Evolutionary conservation across 1,140 invertebrate genomes (phyloP), one percentile per base, ranked within the genome.

Genomic region (Macrosteles quadrilineatus): DNA sequence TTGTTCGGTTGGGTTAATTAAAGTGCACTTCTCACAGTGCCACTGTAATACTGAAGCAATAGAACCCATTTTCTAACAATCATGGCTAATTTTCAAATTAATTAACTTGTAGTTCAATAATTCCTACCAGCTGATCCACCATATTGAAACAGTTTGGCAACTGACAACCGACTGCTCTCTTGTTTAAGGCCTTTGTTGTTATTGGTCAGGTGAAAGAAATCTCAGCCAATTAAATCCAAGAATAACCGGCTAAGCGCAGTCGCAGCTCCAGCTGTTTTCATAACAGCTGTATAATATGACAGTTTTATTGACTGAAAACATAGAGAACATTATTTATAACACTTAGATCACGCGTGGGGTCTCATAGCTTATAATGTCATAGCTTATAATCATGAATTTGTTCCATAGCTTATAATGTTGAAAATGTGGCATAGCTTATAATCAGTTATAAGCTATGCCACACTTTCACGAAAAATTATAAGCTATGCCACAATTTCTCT

Each of bases 1-100:
- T 79, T 86, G 87, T 80, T 93, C 91, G 55, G 90, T 93, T 72
- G 90, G 90, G 83, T 95, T 94, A 81, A 94, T 93, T 80, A 91
- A 86, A 81, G 90, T 87, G 83, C 93, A 95, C 80, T 87, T 85
- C 79, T 85, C 85, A 85, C 93, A 95, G 84, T 90, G 88, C 93
- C 93, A 96, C 83, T 94, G 91, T 78, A 93, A 86, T 82, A 93
- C 91, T 78, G 92, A 94, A 84, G 91, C 91, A 83, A 94, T 93
- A 78, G 91, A 92, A 82, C 92, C 92, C 92, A 93, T 93, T 77
- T 73, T 78, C 77, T 74, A 68, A 74, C 73, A 77, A 75, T 78
- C 80, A 82, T 81, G 77, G 80, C 81, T 83, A 71, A 59, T 81
- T 81, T 71, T 76, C 77, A 82, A 82, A 80, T 76, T 80, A 81